Percentiles rank a stretch among this genome's conserved stretches.
Conservation (phyloP, 2,888 invertebrate species). For the Anticlea derivata region DNA sequence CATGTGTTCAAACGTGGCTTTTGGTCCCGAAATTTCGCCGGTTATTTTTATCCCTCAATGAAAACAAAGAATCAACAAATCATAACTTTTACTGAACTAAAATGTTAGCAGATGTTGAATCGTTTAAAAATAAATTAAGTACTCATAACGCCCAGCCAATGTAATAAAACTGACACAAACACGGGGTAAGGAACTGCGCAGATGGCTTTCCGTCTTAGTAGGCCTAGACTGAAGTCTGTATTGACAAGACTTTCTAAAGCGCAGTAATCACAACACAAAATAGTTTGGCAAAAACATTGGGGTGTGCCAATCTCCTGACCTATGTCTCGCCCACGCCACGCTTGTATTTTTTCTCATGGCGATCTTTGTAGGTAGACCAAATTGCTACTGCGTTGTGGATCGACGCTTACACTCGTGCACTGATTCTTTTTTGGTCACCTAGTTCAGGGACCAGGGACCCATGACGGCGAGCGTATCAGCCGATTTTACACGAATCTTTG, state of each 20-base stretch:
- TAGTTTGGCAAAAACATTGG: slow-evolving; percentile 49
- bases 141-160: slow-evolving; percentile 1
- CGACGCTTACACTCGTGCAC: not conserved
- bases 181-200: slow-evolving; percentile 8
- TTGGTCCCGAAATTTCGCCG: not conserved
- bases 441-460: no score
- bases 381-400: slow-evolving; percentile 15
- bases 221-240: slow-evolving; percentile 17
- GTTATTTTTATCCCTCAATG: not conserved
- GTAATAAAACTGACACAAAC: slow-evolving; percentile 17
- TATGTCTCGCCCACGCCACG: slow-evolving; percentile 51
- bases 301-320: slow-evolving; percentile 65
- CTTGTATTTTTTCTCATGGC: slow-evolving; percentile 22
- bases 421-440: no score
- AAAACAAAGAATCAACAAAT: no score
- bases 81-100: not conserved
- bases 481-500: no score
- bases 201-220: slow-evolving; percentile 22
- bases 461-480: no score
- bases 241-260: slow-evolving; percentile 1
- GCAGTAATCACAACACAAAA: slow-evolving; percentile 22
- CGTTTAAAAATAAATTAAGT: slow-evolving; percentile 10
- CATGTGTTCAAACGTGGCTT: not conserved
- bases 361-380: slow-evolving; percentile 17
- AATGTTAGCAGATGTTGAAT: slow-evolving; percentile 14